phyloP scores from a whole-genome alignment of 64 coral and sea anemone genomes.

The Stylophora pistillata region DNA sequence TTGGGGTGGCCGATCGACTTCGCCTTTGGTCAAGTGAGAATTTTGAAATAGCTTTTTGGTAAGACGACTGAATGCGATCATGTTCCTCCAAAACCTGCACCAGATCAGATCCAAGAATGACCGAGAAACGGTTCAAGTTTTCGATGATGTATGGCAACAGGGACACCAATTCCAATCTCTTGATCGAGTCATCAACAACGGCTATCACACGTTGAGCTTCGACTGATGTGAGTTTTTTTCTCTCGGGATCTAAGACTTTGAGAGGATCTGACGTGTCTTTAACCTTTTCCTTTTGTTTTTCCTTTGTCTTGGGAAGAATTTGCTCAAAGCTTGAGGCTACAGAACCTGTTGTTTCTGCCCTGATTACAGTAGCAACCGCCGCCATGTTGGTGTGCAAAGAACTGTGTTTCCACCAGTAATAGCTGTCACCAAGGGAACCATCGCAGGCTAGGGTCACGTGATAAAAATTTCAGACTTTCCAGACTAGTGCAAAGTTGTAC shows the following conservation, averaged over 20 bases:
- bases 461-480: not conserved
- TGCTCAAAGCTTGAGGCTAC: conserved; percentile 90
- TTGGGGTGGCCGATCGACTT: conserved; percentile 36
- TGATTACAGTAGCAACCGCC: conserved; percentile 24
- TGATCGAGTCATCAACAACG: conserved; percentile 84
- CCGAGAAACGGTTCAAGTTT: conserved; percentile 84
- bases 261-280: conserved; percentile 86
- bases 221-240: conserved; percentile 95
- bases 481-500: not conserved
- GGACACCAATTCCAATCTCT: conserved; percentile 82
- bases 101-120: conserved; percentile 84
- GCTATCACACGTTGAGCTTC: conserved; percentile 94
- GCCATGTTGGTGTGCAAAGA: conserved; percentile 42
- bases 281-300: conserved; percentile 74
- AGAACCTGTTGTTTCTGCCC: conserved; percentile 85
- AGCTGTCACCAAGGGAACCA: conserved; percentile 35
- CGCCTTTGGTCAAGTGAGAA: conserved; percentile 68
- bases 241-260: conserved; percentile 89
- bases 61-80: conserved; percentile 70
- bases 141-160: conserved; percentile 87
- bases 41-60: conserved; percentile 83
- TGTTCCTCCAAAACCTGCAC: conserved; percentile 73
- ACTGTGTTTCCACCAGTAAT: conserved; percentile 53
- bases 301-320: conserved; percentile 60
- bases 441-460: conserved; percentile 22